These are phyloP conservation scores for Drosophila bipectinata DNA, from an alignment of 1,140 invertebrate species.

Conservation along the genomic window DNA sequence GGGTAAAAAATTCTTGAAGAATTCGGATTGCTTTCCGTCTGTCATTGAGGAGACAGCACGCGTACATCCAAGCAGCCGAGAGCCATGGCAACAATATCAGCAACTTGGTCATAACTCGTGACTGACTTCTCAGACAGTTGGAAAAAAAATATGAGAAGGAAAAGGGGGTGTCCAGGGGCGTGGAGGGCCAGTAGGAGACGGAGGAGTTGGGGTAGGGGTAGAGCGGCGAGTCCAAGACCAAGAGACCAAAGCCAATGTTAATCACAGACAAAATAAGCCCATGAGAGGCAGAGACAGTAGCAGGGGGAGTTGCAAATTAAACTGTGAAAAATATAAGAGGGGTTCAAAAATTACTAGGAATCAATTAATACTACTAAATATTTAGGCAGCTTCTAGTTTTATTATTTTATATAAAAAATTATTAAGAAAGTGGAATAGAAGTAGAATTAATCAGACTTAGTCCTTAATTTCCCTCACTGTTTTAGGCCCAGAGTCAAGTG, in stretches of 20 bases:
- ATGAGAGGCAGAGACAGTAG: background rate
- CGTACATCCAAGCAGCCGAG: constrained; percentile 26
- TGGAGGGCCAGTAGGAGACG: background rate
- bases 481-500: constrained; percentile 26
- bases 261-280: constrained; percentile 61
- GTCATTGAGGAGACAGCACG: constrained; percentile 56
- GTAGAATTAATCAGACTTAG: background rate
- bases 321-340: background rate
- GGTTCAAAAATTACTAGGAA: no score
- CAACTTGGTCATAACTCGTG: constrained; percentile 58
- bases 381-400: no score
- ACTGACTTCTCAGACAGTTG: constrained; percentile 41
- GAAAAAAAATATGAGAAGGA: constrained; percentile 12
- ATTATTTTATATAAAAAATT: no score
- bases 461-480: background rate
- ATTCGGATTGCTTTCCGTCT: constrained; percentile 40
- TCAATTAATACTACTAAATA: background rate
- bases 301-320: background rate
- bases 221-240: constrained; percentile 12
- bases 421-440: background rate
- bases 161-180: background rate
- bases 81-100: constrained; percentile 28
- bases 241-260: constrained; percentile 61
- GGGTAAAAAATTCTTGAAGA: background rate
- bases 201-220: background rate